phyloP scores from a whole-genome alignment of 2,113 vertebrate species.

The Petroica traversi region DNA sequence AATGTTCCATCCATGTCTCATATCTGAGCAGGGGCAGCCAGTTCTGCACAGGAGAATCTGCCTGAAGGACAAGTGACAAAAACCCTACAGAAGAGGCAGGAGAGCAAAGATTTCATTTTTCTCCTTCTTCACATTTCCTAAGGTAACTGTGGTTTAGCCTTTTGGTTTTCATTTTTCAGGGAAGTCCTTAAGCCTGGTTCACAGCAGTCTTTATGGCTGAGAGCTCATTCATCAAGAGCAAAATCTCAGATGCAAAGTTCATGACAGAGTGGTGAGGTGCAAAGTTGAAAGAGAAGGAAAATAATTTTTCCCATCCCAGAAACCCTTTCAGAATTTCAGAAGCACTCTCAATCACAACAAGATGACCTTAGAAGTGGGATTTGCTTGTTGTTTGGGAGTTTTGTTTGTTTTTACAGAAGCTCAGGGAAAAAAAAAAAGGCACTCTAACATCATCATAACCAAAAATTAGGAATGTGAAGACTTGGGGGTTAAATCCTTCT shows the following conservation, averaged over 20 bases:
- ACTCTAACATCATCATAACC: background rate
- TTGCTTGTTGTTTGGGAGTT: background rate
- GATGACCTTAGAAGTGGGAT: background rate
- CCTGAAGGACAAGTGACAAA: background rate
- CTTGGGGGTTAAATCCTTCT: background rate
- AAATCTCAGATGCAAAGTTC: constrained; percentile 33
- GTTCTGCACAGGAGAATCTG: background rate
- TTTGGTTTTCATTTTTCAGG: constrained; percentile 25
- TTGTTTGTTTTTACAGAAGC: background rate
- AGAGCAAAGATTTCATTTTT: background rate
- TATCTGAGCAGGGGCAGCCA: background rate
- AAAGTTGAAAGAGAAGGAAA: constrained; percentile 29
- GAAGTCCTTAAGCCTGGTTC: constrained; percentile 36
- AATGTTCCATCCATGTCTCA: accelerated
- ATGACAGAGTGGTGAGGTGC: constrained; percentile 6
- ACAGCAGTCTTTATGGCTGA: background rate
- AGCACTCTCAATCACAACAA: background rate
- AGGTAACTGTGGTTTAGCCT: constrained; percentile 8
- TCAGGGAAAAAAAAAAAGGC: background rate
- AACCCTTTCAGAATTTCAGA: background rate
- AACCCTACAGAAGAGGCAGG: background rate
- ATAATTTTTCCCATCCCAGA: constrained; percentile 11
- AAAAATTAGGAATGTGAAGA: background rate
- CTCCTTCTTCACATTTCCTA: background rate
- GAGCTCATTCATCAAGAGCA: constrained; percentile 44